Evolutionary conservation across 1,140 invertebrate genomes (phyloP).

Genomic region (Sarcophaga bullata): DNA sequence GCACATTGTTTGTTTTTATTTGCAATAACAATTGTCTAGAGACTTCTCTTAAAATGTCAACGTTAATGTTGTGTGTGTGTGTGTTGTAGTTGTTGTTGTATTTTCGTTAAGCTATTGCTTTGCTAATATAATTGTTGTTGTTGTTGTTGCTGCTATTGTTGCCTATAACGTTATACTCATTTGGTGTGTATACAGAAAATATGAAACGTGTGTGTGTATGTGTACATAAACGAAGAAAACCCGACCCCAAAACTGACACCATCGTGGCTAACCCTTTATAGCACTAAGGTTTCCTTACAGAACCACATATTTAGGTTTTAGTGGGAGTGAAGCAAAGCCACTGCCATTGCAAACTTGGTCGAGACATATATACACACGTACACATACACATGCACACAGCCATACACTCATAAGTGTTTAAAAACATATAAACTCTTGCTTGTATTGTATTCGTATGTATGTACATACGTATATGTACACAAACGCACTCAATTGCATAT

Average conservation of each 20-base stretch:
- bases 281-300: constrained; percentile 67
- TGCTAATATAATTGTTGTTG: neutral
- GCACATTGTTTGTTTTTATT: constrained; percentile 4
- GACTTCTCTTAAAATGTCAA: constrained; percentile 15
- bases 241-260: constrained; percentile 64
- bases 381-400: neutral
- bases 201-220: neutral
- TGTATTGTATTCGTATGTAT: no score
- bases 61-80: neutral
- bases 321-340: constrained; percentile 49
- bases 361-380: constrained; percentile 27
- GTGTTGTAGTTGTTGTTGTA: neutral
- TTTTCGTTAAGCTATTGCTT: neutral
- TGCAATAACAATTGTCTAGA: constrained; percentile 21
- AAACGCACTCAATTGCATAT: neutral
- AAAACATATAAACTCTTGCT: no score
- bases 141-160: neutral
- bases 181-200: no score
- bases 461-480: neutral
- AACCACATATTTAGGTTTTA: constrained; percentile 66
- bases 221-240: constrained; percentile 57
- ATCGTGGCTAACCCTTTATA: constrained; percentile 66
- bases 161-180: no score
- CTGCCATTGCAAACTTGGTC: constrained; percentile 48
- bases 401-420: no score